Evolutionary conservation across 2,797 vertebrate species (phyloP), one percentile per base, ranked within the genome.

Genomic region (Sebastes diaconus): DNA sequence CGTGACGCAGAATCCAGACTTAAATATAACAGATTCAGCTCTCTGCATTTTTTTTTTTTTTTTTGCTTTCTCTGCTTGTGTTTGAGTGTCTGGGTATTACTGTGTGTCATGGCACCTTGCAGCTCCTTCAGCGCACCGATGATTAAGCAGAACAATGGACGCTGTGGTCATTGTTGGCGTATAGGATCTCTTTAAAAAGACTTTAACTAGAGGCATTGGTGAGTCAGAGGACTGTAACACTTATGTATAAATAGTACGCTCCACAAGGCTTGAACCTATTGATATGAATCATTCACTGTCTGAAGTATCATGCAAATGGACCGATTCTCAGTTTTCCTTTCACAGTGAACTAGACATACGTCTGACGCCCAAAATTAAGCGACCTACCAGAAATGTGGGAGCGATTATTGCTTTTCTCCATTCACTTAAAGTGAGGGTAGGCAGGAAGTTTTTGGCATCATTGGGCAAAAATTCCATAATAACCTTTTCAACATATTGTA

Each of bases 1-100:
- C 89, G 74, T 94, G 91, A 93, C 72, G 87, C 90, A 91, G 89
- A 84, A 88, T 83, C 83, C 81, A 84, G 87, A 85, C 91, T 87
- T 91, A 88, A 90, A 91, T 85, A 84, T 74, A 88, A 91, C 81
- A 80, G 73, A 86, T 88, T 90, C 74, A 73, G 81, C 79, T 79
- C 67, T 76, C 72, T 84, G 75, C 57, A 6, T 59, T n/a, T 68
- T n/a, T 6, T 68, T 4, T 68, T 4, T 27, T 4, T 79, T 68
- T 39, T 14, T 39, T 81, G 64, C 79, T 39, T 42, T 42, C 79
- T 81, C 65, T 57, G 73, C 75, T 73, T 77, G 81, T 85, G 77
- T 85, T 75, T 13, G 29, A 81, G 80, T 77, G 75, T 83, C 77
- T 87, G 67, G 36, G 67, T 76, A 22, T 85, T 71, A 77, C 36